phyloP scores from a whole-genome alignment of 2,888 invertebrate genomes.

The Bellardia bayeri region DNA sequence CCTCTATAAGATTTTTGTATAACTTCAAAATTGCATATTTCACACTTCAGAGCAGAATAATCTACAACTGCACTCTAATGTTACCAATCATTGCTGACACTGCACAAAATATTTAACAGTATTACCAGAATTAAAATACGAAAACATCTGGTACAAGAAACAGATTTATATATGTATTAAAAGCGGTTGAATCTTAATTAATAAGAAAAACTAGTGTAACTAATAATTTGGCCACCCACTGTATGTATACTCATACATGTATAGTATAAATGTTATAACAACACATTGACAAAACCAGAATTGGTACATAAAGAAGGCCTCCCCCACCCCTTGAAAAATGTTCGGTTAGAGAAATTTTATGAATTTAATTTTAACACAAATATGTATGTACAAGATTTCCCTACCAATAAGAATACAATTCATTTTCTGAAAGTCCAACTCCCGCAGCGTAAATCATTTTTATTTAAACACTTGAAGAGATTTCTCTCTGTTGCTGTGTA shows the following conservation, averaged over 20 bases:
- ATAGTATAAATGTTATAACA: not conserved
- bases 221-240: too few relatives aligned
- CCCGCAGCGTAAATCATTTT: constrained; percentile 72
- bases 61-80: too few relatives aligned
- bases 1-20: too few relatives aligned
- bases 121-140: too few relatives aligned
- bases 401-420: constrained; percentile 54
- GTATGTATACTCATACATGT: not conserved
- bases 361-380: constrained; percentile 67
- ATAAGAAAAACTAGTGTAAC: too few relatives aligned
- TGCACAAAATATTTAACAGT: too few relatives aligned
- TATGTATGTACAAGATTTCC: constrained; percentile 50
- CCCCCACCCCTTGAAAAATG: not conserved
- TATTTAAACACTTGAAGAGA: constrained; percentile 71
- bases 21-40: too few relatives aligned
- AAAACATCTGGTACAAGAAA: too few relatives aligned
- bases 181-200: too few relatives aligned
- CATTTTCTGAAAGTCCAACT: constrained; percentile 65
- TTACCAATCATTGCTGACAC: too few relatives aligned
- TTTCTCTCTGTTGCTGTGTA: constrained; percentile 42
- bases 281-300: constrained; percentile 5
- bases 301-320: not conserved
- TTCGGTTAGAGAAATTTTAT: constrained; percentile 49
- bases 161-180: too few relatives aligned
- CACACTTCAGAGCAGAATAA: too few relatives aligned